Evolutionary conservation across 2,113 vertebrate species (phyloP), one percentile per base, ranked within the genome.

Genomic region (Cacatua alba): DNA sequence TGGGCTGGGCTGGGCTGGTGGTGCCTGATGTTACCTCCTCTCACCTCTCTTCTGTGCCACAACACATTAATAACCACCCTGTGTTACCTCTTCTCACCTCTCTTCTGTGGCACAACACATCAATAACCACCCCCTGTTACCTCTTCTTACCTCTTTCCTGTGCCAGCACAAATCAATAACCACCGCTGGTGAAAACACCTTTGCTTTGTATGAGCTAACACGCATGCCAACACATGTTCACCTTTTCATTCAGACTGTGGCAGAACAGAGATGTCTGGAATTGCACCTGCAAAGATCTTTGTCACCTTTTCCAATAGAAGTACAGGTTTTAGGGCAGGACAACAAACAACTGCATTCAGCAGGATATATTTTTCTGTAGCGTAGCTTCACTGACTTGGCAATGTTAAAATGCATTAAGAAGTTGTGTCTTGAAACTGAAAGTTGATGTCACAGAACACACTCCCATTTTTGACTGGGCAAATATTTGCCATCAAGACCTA

Each of bases 151-250:
- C 33, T 75, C 48, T n/a, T 13, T 16, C 31, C 21, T 20, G 13
- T 6, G 15, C 28, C 44, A 26, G 44, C 59, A 13, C 52, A 9
- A 14, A 18, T 7, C 26, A 29, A 49, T 16, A 44, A 26, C 28
- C 2, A 1, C 20, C 3, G 1, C 31, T 17, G 37, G 43, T 8
- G 43, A 31, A 75, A 44, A 33, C 1, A 1, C 4, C 10, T 55
- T 72, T 9, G 7, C 24, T n/a, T 55, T 0, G 0, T 6, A 5
- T 21, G 14, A 12, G 26, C 9, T 48, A 29, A 55, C 35, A 7
- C 9, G 1, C 3, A 0, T 8, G 12, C 11, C 12, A 6, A 49
- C 35, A 16, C 1, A 1, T 2, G 3, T 35, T 33, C 51, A 31
- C 46, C 12, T 62, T 12, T 28, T 17, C 17, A 10, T 29, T 35